Conservation (phyloP, 2,113 vertebrate species). For the Sapayoa aenigma region DNA sequence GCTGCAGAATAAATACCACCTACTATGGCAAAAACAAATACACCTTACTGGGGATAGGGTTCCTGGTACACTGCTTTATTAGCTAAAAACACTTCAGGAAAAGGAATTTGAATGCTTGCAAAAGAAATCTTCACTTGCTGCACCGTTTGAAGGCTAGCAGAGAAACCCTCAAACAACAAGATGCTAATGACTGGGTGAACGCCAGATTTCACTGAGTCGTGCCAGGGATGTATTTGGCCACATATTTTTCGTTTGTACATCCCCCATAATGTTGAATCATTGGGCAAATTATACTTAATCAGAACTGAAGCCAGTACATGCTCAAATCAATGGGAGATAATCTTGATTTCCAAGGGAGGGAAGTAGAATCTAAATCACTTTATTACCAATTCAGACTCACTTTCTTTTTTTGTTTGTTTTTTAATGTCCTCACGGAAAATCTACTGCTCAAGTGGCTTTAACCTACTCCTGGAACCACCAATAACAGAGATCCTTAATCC, state of each 20-base stretch:
- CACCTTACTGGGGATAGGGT: background rate
- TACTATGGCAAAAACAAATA: background rate
- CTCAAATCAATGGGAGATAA: background rate
- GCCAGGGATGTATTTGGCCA: background rate
- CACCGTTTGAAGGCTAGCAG: background rate
- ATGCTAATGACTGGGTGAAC: background rate
- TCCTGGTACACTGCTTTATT: background rate
- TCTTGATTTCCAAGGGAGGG: background rate
- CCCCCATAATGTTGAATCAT: slow-evolving; percentile 41
- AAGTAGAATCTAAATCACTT: background rate
- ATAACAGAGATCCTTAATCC: background rate
- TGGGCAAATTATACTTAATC: background rate
- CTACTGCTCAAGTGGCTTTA: background rate
- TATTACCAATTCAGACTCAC: background rate
- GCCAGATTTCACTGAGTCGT: background rate
- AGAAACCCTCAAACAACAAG: background rate
- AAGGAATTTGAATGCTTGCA: background rate
- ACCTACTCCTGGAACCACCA: background rate
- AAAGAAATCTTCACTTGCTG: background rate
- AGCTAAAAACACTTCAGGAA: background rate
- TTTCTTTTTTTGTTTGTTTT: too few relatives aligned
- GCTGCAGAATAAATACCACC: background rate
- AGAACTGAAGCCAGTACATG: background rate
- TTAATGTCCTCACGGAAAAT: background rate
- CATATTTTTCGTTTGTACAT: background rate